Evolutionary conservation across 2,797 vertebrate genomes (phyloP).

Genomic region (Pseudomugil gertrudae): DNA sequence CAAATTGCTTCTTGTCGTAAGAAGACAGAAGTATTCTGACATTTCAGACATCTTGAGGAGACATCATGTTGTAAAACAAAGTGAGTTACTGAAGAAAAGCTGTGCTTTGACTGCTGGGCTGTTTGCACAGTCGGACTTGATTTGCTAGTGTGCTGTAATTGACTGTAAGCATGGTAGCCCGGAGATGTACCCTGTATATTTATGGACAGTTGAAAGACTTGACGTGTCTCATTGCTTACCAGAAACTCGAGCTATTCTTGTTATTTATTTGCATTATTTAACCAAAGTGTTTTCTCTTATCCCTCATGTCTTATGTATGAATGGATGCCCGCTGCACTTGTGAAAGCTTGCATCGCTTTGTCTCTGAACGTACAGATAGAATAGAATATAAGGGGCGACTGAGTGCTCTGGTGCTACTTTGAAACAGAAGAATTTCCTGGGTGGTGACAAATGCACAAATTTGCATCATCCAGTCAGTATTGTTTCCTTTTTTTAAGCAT

Average conservation of each 20-base stretch:
- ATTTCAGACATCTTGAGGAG: background rate
- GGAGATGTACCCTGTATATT: background rate
- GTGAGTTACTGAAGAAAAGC: slow-evolving; percentile 1
- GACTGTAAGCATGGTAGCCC: background rate
- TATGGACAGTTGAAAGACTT: background rate
- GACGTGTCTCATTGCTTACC: background rate
- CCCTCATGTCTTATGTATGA: background rate
- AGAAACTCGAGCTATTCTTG: background rate
- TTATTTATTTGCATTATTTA: background rate
- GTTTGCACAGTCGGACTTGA: background rate
- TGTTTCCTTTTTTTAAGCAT: background rate
- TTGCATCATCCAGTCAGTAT: background rate
- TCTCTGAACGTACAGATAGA: background rate
- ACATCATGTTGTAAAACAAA: slow-evolving; percentile 4
- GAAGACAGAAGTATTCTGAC: background rate
- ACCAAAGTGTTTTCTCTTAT: background rate
- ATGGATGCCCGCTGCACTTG: background rate
- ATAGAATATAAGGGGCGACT: background rate
- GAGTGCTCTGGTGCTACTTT: background rate
- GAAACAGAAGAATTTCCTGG: background rate
- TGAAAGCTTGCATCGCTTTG: background rate
- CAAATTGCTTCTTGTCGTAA: background rate
- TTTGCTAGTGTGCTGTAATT: background rate
- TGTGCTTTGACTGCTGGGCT: background rate
- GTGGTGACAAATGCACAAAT: background rate